phyloP scores from a whole-genome alignment of 2,888 invertebrate genomes.

The Pimpla rufipes region DNA sequence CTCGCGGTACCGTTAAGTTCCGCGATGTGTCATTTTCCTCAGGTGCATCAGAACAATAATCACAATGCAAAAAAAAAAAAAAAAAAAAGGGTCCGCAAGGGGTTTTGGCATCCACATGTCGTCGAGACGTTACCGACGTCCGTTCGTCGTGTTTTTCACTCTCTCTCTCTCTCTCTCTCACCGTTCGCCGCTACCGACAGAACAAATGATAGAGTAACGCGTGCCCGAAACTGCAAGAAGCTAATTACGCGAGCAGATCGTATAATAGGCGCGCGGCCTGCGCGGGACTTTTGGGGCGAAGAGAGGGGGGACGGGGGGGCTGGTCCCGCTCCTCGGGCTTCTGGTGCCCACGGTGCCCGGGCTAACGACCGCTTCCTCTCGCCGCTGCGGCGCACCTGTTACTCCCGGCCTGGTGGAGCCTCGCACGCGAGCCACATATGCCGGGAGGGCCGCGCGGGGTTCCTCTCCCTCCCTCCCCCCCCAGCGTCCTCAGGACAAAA shows the following conservation, averaged over 20 bases:
- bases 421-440: conserved; percentile 84
- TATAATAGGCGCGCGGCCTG: conserved; percentile 79
- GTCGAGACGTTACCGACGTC: too few species aligned
- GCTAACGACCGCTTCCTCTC: conserved; percentile 82
- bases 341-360: conserved; percentile 59
- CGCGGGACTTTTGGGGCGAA: conserved; percentile 64
- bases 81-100: background rate
- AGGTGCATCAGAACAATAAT: too few species aligned
- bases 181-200: too few species aligned
- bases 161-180: too few species aligned
- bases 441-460: conserved; percentile 64
- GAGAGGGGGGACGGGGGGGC: conserved; percentile 57
- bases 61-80: background rate
- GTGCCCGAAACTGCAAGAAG: conserved; percentile 26
- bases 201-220: conserved; percentile 28
- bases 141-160: too few species aligned
- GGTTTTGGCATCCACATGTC: background rate
- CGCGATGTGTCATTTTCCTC: too few species aligned
- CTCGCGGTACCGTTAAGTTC: too few species aligned
- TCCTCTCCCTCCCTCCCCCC: conserved; percentile 14
- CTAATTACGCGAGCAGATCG: conserved; percentile 81
- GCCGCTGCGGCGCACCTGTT: conserved; percentile 80
- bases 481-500: conserved; percentile 56
- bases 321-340: conserved; percentile 36
- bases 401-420: conserved; percentile 76